Evolutionary conservation across 2,113 vertebrate genomes (phyloP).

Genomic region (Macquaria ambigua): DNA sequence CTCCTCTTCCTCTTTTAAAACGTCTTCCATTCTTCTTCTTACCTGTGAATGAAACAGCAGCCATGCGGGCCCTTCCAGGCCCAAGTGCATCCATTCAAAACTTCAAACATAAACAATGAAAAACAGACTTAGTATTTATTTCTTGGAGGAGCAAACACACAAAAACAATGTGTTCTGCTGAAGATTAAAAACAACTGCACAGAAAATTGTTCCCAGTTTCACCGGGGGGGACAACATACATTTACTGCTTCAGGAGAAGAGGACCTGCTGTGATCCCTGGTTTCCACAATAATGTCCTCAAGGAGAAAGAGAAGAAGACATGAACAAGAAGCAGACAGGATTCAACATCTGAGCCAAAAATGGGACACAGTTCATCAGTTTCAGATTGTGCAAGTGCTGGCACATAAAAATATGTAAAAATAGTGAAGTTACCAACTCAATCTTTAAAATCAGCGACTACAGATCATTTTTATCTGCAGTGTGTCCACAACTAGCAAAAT

Average conservation of each 20-base stretch:
- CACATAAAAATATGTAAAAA: not conserved
- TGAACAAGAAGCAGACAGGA: constrained; percentile 15
- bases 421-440: not conserved
- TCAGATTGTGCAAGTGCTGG: not conserved
- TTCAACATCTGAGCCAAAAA: constrained; percentile 15
- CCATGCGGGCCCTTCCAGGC: not conserved
- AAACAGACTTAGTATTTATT: constrained; percentile 67
- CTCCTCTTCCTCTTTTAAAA: not conserved
- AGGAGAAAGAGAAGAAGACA: constrained; percentile 17
- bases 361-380: not conserved
- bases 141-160: constrained; percentile 55
- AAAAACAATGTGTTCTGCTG: constrained; percentile 66
- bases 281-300: constrained; percentile 50
- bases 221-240: not conserved
- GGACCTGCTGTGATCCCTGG: constrained; percentile 27
- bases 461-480: not conserved
- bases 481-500: not conserved
- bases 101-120: constrained; percentile 66
- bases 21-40: not conserved
- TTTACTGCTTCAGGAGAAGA: constrained; percentile 46
- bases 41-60: constrained; percentile 50
- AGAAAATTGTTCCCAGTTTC: constrained; percentile 73
- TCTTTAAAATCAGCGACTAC: not conserved
- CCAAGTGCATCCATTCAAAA: constrained; percentile 38
- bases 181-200: constrained; percentile 78